Percentiles rank a stretch among this genome's conserved stretches.
These are phyloP conservation scores for Mastacembelus armatus DNA, from an alignment of 2,797 vertebrate species.

Conservation along the genomic window DNA sequence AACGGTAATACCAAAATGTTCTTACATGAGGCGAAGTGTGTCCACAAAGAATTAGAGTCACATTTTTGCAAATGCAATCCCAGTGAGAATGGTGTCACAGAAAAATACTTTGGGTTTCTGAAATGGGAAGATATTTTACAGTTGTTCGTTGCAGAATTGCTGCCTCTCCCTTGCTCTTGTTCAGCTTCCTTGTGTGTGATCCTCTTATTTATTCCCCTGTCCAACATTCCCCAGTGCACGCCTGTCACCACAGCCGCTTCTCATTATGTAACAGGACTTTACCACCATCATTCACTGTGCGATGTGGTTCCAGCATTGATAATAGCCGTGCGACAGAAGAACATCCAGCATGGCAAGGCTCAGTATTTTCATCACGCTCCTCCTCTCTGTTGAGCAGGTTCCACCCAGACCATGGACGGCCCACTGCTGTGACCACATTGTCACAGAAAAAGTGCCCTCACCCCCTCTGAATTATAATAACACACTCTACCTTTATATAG, in stretches of 20 bases:
- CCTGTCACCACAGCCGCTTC: slow-evolving; percentile 13
- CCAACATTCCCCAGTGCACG: slow-evolving; percentile 35
- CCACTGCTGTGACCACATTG: slow-evolving; percentile 39
- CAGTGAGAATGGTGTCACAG: slow-evolving; percentile 6
- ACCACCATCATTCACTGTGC: slow-evolving; percentile 27
- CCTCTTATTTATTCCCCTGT: slow-evolving; percentile 34
- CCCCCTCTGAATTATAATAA: slow-evolving; percentile 67
- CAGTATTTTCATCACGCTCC: slow-evolving; percentile 58
- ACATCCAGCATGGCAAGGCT: slow-evolving; percentile 57
- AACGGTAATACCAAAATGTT: not conserved
- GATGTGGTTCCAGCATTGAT: slow-evolving; percentile 49
- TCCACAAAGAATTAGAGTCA: not conserved
- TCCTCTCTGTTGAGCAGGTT: slow-evolving; percentile 39
- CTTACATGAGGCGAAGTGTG: not conserved
- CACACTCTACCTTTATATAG: slow-evolving; percentile 39
- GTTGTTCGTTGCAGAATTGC: slow-evolving; percentile 6
- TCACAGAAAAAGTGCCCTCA: slow-evolving; percentile 58
- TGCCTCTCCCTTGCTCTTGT: not conserved
- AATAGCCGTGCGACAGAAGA: slow-evolving; percentile 26
- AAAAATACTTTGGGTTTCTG: slow-evolving; percentile 10
- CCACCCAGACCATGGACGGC: slow-evolving; percentile 52
- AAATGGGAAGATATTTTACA: slow-evolving; percentile 27
- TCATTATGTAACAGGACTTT: slow-evolving; percentile 52
- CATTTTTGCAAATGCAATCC: slow-evolving; percentile 18
- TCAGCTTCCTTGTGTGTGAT: slow-evolving; percentile 23